A percentile compares a stretch with the other conserved stretches of the same genome.
These are phyloP conservation scores for Drosophila emarginata DNA, from an alignment of 2,888 invertebrate species.

Conservation along the genomic window DNA sequence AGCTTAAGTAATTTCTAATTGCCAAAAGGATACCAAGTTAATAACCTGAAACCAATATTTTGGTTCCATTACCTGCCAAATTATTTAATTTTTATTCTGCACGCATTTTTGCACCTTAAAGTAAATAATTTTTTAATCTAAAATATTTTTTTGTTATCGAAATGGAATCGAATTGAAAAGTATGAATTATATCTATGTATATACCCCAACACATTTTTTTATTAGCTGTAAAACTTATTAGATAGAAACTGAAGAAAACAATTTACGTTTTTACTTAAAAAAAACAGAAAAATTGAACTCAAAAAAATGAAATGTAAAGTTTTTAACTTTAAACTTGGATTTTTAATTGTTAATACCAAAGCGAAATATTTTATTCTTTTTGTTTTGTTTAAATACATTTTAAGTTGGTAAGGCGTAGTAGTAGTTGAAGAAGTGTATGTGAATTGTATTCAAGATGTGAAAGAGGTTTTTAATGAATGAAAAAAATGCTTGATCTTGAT, in stretches of 20 bases:
- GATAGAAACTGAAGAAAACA: neutral
- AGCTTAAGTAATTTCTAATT: no score
- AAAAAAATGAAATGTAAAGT: neutral
- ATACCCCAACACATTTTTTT: neutral
- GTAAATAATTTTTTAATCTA: no score
- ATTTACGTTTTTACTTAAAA: neutral
- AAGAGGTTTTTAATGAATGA: conserved; percentile 43
- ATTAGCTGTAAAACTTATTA: neutral
- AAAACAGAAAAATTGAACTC: neutral
- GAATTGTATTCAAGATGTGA: conserved; percentile 64
- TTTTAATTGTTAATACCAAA: conserved; percentile 47
- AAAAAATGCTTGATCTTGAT: conserved; percentile 52
- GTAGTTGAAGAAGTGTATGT: conserved; percentile 30
- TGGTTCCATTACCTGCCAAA: no score
- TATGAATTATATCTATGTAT: no score
- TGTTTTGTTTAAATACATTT: conserved; percentile 58
- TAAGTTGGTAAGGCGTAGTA: conserved; percentile 46
- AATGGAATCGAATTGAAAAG: neutral
- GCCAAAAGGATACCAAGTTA: no score
- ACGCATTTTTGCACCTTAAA: no score
- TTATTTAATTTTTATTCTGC: no score
- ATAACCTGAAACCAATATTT: no score
- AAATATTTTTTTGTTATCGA: neutral
- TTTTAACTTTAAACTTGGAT: neutral
- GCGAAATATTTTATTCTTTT: conserved; percentile 53